phyloP scores from a whole-genome alignment of 1,140 invertebrate genomes.

The Trachelipus rathkii region DNA sequence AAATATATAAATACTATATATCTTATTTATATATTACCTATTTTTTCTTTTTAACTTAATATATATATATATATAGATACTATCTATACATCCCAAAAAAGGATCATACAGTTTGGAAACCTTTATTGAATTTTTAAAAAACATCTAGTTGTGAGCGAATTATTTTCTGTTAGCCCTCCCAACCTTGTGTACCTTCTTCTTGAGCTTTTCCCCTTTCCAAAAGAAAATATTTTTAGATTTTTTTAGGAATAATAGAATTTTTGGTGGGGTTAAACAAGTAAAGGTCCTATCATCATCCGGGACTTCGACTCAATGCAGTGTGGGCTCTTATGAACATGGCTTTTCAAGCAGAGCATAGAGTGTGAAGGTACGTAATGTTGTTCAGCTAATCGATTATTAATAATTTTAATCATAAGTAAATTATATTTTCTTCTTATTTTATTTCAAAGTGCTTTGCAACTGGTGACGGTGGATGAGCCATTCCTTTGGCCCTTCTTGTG shows the following conservation, averaged over 20 bases:
- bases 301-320: slow-evolving; percentile 73
- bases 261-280: slow-evolving; percentile 66
- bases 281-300: slow-evolving; percentile 49
- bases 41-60: too few relatives aligned
- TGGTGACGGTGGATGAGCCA: too few relatives aligned
- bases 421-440: too few relatives aligned
- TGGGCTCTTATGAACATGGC: slow-evolving; percentile 77
- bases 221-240: slow-evolving; percentile 86
- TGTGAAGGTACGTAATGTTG: too few relatives aligned
- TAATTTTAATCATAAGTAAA: too few relatives aligned
- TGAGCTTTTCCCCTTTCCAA: slow-evolving; percentile 90
- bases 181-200: slow-evolving; percentile 87
- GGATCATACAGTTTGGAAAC: slow-evolving; percentile 87
- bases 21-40: too few relatives aligned
- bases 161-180: slow-evolving; percentile 77
- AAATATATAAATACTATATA: too few relatives aligned
- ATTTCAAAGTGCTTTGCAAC: too few relatives aligned
- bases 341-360: slow-evolving; percentile 78
- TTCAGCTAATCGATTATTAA: too few relatives aligned
- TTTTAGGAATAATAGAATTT: slow-evolving; percentile 74
- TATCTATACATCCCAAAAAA: too few relatives aligned
- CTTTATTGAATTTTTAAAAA: slow-evolving; percentile 68
- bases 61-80: too few relatives aligned
- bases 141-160: slow-evolving; percentile 62
- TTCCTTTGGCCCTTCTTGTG: too few relatives aligned